Evolutionary conservation across 2,113 vertebrate species (phyloP), one percentile per base, ranked within the genome.

Genomic region (Ornithorhynchus anatinus): DNA sequence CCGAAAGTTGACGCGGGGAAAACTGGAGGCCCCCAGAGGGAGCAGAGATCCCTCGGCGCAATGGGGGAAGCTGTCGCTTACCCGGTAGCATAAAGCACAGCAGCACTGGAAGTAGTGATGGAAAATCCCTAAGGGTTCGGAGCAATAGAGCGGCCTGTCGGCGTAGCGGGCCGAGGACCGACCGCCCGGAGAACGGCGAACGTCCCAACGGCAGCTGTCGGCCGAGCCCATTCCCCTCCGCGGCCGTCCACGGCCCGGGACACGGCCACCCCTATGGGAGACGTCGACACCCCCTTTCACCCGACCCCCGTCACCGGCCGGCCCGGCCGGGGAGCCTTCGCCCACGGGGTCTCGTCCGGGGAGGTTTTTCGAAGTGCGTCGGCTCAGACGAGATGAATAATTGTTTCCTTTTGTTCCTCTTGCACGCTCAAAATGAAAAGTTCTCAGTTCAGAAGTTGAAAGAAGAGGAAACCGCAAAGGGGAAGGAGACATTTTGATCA

Each of bases 401-500:
- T 62, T 25, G 22, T n/a, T 36, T 40, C 31, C 37, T 32, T 45
- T 77, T 42, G 48, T 44, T 64, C 23, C 11, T 27, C 32, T 38
- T n/a, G n/a, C 32, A n/a, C 19, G 35, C 6, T 44, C 25, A 43
- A 44, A 58, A 33, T 20, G 32, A 57, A 40, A 59, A 59, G 31
- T 35, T 44, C 40, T 60, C 20, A 45, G n/a, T 6, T 35, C 23
- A 22, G 15, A 36, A 60, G 53, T 10, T 20, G n/a, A 42, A 45
- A 53, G 65, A 70, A 70, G 57, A 75, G 63, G 63, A 81, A 81
- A 61, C 58, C 37, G 51, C 37, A 52, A 72, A 29, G 51, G 59
- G 69, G 79, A 81, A 63, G 63, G 68, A 44, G 61, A 47, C 42
- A 38, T 22, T 48, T 29, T 62, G 29, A 37, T 11, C 17, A 54